Base-by-base conservation (phyloP, 2,113 vertebrate genomes). In the Donacobius atricapilla region DNA sequence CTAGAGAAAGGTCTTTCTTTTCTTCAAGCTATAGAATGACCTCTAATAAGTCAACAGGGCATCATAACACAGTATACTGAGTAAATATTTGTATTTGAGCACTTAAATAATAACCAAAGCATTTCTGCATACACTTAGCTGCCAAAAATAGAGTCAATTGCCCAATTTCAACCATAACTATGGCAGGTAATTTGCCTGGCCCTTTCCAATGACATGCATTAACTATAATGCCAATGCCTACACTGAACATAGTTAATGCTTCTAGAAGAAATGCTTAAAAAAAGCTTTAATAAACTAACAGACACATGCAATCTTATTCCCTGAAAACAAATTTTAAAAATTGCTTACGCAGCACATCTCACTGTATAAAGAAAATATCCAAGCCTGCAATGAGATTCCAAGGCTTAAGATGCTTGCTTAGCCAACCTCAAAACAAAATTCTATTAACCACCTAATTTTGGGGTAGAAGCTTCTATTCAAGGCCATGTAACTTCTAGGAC, bases 21-120 rank as follows among this genome's bases (percentile, higher is more conserved):
- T 93, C 90, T 93, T 88, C 58, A 94, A 94, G 91, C 87, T 95
- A 84, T 2, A 70, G 47, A 94, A 88, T 65, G 84, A 88, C 75
- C 75, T 83, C 70, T 78, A 71, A 1, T 25, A 95, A 81, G 51
- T 33, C 57, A 79, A 75, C 19, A 58, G 48, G 17, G n/a, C 63
- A 93, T 57, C 33, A 2, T 5, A 53, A 77, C 15, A 65, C 7
- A 79, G 27, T 44, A 68, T 8, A 39, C 8, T 63, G 4, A 0
- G 15, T n/a, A 70, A 28, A 51, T 73, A 45, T 35, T 68, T 57
- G 7, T 25, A 61, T 70, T 35, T 28, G 39, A 53, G 15, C 15
- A 82, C 56, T 14, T 39, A 85, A 72, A 71, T 56, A 92, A 42
- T 40, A 94, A 78, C 22, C n/a, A 82, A 76, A 79, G 20, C 10